phyloP scores from a whole-genome alignment of 1,140 invertebrate genomes.

The Cephus cinctus region DNA sequence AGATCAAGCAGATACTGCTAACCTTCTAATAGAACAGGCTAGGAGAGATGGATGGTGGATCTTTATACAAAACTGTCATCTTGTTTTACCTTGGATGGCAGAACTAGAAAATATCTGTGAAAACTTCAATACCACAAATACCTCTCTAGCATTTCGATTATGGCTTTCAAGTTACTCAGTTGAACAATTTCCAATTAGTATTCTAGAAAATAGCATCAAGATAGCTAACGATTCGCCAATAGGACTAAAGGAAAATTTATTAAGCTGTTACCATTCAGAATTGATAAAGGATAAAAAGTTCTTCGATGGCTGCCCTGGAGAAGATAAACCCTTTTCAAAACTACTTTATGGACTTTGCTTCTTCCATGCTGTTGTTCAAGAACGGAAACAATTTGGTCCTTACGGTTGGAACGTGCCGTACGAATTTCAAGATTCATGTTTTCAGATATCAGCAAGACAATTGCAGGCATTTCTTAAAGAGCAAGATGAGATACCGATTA shows the following conservation, averaged over 20 bases:
- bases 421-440: constrained; percentile 70
- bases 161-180: constrained; percentile 72
- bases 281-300: constrained; percentile 52
- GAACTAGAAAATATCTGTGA: constrained; percentile 59
- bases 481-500: constrained; percentile 56
- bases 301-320: constrained; percentile 46
- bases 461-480: constrained; percentile 58
- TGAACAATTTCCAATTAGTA: constrained; percentile 62
- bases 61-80: constrained; percentile 73
- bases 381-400: constrained; percentile 65
- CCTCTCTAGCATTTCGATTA: constrained; percentile 63
- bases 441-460: constrained; percentile 66
- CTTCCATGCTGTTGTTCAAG: constrained; percentile 69
- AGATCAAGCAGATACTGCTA: constrained; percentile 59
- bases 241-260: constrained; percentile 63
- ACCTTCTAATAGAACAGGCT: constrained; percentile 60
- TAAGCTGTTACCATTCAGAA: constrained; percentile 63
- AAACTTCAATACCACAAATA: constrained; percentile 55
- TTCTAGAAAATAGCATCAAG: constrained; percentile 69
- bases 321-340: constrained; percentile 57
- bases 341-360: constrained; percentile 68
- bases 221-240: constrained; percentile 67
- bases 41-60: constrained; percentile 62
- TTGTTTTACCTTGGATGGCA: constrained; percentile 61
- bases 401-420: constrained; percentile 73